phyloP scores from a whole-genome alignment of 2,797 vertebrate species.

The Sparidentex hasta region DNA sequence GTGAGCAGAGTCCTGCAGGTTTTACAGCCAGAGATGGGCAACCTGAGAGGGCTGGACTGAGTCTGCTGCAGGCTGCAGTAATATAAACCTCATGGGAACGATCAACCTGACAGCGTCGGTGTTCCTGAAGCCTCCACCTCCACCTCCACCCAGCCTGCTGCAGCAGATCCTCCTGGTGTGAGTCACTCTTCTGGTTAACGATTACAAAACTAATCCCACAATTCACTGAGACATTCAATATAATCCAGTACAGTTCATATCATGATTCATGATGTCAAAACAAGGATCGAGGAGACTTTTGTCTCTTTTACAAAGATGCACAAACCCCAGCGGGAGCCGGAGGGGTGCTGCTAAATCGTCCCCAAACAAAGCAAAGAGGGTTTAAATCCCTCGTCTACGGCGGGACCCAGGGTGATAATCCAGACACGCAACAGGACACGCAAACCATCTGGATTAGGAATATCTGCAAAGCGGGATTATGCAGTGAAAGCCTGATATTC shows the following conservation, averaged over 20 bases:
- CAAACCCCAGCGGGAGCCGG: neutral
- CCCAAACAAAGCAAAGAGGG: constrained; percentile 43
- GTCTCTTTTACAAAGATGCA: constrained; percentile 20
- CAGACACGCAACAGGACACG: constrained; percentile 35
- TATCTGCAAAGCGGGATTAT: constrained; percentile 55
- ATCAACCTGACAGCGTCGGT: neutral
- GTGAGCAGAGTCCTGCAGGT: neutral
- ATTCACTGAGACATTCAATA: no score
- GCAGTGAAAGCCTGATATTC: constrained; percentile 45
- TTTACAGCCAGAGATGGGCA: neutral
- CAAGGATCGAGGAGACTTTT: neutral
- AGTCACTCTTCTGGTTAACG: no score
- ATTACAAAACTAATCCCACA: no score
- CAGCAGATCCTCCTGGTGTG: neutral
- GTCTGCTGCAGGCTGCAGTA: constrained; percentile 4
- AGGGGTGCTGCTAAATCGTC: constrained; percentile 25
- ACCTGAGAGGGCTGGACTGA: neutral
- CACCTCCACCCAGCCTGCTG: neutral
- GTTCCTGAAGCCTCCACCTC: neutral
- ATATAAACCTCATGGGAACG: constrained; percentile 7
- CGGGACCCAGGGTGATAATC: constrained; percentile 45
- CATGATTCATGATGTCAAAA: neutral
- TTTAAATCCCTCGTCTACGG: constrained; percentile 64
- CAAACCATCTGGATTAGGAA: constrained; percentile 63
- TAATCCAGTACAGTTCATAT: neutral